phyloP scores from a whole-genome alignment of 1,140 invertebrate species.

The Babylonia areolata region DNA sequence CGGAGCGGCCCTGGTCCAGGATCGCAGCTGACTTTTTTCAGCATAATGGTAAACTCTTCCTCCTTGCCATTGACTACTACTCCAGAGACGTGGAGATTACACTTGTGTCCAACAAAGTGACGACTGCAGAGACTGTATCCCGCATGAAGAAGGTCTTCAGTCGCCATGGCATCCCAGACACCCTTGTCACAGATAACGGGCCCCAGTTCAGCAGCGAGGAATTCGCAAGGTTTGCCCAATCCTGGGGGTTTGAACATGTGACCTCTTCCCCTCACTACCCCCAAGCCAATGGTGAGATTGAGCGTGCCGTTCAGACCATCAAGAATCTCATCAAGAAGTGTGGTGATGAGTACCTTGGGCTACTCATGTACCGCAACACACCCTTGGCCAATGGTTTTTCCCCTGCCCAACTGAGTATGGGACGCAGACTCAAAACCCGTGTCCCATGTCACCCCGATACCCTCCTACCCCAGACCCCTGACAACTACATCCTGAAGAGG shows the following conservation, averaged over 20 bases:
- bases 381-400: background rate
- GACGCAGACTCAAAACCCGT: background rate
- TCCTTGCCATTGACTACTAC: no score
- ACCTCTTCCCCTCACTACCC: no score
- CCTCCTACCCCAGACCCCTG: background rate
- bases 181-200: slow-evolving; percentile 31
- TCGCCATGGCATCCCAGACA: no score
- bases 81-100: no score
- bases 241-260: slow-evolving; percentile 3
- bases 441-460: background rate
- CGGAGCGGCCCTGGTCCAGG: slow-evolving; percentile 42
- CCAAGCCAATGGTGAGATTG: slow-evolving; percentile 11
- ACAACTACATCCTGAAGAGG: no score
- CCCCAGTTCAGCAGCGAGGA: background rate
- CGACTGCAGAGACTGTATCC: no score
- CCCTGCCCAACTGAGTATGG: background rate
- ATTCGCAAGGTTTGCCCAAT: background rate
- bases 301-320: no score
- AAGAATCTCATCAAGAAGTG: background rate
- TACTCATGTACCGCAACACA: background rate
- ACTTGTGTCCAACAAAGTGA: no score
- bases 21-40: slow-evolving; percentile 35
- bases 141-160: no score
- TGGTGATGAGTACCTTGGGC: background rate
- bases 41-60: slow-evolving; percentile 31